A percentile compares a stretch with the other conserved stretches of the same genome.
phyloP scores from a whole-genome alignment of 1,140 invertebrate genomes.

The Caenorhabditis latens region DNA sequence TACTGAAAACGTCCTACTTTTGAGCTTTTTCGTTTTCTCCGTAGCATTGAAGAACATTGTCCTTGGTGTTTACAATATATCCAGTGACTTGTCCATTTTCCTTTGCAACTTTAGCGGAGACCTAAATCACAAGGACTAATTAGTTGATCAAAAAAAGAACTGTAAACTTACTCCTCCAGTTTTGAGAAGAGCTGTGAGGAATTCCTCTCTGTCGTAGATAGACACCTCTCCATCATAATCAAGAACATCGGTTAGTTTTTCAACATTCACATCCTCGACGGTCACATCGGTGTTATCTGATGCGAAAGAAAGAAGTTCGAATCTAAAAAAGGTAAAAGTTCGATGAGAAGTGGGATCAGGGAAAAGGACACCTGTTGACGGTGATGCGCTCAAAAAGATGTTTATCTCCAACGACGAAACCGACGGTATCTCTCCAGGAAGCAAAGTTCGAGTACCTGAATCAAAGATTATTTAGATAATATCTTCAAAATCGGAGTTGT shows the following conservation, averaged over 20 bases:
- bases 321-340: conserved; percentile 24
- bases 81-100: conserved; percentile 57
- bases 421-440: conserved; percentile 50
- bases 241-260: conserved; percentile 52
- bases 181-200: conserved; percentile 34
- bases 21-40: conserved; percentile 56
- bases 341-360: not conserved
- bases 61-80: conserved; percentile 53
- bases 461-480: not conserved
- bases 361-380: conserved; percentile 45
- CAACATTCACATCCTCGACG: conserved; percentile 45
- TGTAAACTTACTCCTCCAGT: conserved; percentile 40
- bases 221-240: conserved; percentile 57
- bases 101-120: conserved; percentile 36
- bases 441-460: conserved; percentile 54
- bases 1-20: conserved; percentile 30
- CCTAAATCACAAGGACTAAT: conserved; percentile 29
- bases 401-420: conserved; percentile 49
- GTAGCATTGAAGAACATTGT: conserved; percentile 63
- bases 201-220: conserved; percentile 49
- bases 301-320: conserved; percentile 53
- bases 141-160: not conserved
- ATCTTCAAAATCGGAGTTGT: not conserved
- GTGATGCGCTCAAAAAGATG: conserved; percentile 33
- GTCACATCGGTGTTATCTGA: conserved; percentile 30